Evolutionary conservation across 2,113 vertebrate genomes (phyloP).

Genomic region (Trichomycterus rosablanca): DNA sequence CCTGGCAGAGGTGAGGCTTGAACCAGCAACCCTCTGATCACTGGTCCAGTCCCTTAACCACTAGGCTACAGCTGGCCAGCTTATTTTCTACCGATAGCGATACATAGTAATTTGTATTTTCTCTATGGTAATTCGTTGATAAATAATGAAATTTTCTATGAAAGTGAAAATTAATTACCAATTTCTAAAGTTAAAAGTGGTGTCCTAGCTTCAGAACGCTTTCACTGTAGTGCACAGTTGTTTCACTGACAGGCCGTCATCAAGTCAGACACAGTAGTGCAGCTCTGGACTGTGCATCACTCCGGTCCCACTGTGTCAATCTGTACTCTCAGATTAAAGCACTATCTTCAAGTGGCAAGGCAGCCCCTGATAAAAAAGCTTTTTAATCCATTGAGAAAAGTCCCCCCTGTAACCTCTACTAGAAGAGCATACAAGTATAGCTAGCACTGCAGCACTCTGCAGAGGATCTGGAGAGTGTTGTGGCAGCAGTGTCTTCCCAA

Average conservation of each 20-base stretch:
- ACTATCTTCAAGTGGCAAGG: constrained; percentile 61
- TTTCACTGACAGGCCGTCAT: constrained; percentile 19
- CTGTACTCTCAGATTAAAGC: constrained; percentile 60
- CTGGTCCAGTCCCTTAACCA: no score
- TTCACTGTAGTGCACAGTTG: not conserved
- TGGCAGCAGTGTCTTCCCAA: constrained; percentile 55
- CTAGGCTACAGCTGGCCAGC: no score
- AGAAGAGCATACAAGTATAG: constrained; percentile 24
- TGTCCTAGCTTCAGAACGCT: not conserved
- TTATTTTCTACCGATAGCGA: no score
- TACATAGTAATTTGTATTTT: no score
- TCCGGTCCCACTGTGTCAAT: constrained; percentile 49
- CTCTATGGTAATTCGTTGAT: no score
- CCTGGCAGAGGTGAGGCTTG: no score
- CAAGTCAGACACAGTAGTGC: not conserved
- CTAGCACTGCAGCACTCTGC: constrained; percentile 57
- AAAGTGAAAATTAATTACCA: no score
- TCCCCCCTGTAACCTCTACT: constrained; percentile 42
- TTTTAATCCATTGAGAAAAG: constrained; percentile 66
- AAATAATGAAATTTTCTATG: no score
- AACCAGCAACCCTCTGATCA: no score
- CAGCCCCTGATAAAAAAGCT: constrained; percentile 67
- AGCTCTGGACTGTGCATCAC: constrained; percentile 30
- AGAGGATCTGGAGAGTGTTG: constrained; percentile 71
- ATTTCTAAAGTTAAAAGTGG: not conserved